Evolutionary conservation across 2,888 invertebrate species (phyloP).

Genomic region (Drosophila seclusa): DNA sequence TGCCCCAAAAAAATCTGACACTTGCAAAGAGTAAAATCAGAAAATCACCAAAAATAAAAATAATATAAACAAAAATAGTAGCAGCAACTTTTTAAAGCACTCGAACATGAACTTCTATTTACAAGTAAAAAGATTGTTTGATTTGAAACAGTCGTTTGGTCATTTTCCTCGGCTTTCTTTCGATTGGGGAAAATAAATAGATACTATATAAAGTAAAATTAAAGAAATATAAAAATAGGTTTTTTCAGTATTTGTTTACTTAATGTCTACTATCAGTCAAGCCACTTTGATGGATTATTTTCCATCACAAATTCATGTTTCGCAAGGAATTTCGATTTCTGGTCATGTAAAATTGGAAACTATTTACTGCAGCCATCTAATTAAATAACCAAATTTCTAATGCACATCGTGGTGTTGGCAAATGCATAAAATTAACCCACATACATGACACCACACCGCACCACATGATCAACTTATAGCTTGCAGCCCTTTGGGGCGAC

Average conservation of each 20-base stretch:
- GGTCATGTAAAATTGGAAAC: neutral
- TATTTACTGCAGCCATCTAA: constrained; percentile 50
- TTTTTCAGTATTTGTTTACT: neutral
- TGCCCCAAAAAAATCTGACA: constrained; percentile 11
- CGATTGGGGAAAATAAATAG: neutral
- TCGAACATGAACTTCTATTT: constrained; percentile 34
- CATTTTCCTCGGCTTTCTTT: neutral
- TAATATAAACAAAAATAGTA: constrained; percentile 8
- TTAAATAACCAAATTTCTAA: constrained; percentile 66
- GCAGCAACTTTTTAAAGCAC: constrained; percentile 23
- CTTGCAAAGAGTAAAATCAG: constrained; percentile 5
- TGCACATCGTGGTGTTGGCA: constrained; percentile 25
- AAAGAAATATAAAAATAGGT: neutral
- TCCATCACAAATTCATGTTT: neutral
- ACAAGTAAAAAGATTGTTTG: constrained; percentile 23
- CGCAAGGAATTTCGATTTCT: neutral
- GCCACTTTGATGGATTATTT: neutral
- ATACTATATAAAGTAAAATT: neutral
- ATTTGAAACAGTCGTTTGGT: neutral
- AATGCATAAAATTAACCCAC: constrained; percentile 72
- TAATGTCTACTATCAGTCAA: neutral
- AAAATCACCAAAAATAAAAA: neutral
- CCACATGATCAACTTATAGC: constrained; percentile 17
- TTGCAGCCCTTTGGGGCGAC: constrained; percentile 1
- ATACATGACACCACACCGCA: constrained; percentile 26